Evolutionary conservation across 2,888 invertebrate species (phyloP), one percentile per base, ranked within the genome.

Genomic region (Drosophila histrio): DNA sequence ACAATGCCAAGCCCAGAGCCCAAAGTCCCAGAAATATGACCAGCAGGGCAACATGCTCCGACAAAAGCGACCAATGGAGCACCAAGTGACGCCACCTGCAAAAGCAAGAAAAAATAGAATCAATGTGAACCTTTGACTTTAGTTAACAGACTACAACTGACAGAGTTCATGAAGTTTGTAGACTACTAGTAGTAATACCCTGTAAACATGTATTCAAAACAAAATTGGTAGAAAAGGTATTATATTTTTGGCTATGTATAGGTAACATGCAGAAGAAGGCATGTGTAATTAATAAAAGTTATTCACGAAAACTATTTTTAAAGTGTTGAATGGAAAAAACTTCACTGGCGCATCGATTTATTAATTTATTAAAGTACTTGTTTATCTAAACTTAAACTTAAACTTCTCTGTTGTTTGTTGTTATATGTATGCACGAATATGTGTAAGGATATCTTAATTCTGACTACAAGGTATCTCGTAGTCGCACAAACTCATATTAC

Each of bases 21-120:
- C 93, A 93, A 7, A 91, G 65, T 1, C 87, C 84, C 17, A 93
- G 46, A 36, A 89, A 90, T 44, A 91, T 82, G 22, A 91, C 73
- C 32, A 91, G 64, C 44, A 93, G 69, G 3, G 91, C 90, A 32
- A 91, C 52, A 21, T 83, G 90, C 77, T 90, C 91, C 26, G 92
- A 92, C 36, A 87, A 76, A 46, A 86, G 70, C 9, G 88, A 64
- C 91, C 92, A 92, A 52, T 90, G 75, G 36, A 79, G 69, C 2
- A 88, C 87, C 59, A 91, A 71, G 39, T 88, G 77, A 9, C 79
- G 89, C 92, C 92, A 92, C 82, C 92, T 92, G 63, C 9, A 77
- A 22, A 30, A 2, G 8, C 1, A 19, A 24, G 9, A 4, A 3
- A 19, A 13, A 8, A 11, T 7, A 6, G 17, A 47, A 19, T n/a